phyloP scores from a whole-genome alignment of 2,113 vertebrate genomes.

The Microcebus griseorufus region DNA sequence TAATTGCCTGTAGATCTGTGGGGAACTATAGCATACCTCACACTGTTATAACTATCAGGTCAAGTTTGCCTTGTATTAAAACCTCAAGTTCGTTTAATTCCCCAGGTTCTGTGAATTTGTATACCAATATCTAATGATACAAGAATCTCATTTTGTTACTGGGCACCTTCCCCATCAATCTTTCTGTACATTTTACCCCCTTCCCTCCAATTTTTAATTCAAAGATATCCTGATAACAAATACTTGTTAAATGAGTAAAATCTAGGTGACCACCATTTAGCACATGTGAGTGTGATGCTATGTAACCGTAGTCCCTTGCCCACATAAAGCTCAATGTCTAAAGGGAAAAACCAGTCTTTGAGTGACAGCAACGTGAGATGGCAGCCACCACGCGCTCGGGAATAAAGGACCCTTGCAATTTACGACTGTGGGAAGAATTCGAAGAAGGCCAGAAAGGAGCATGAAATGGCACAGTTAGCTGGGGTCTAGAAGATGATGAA shows the following conservation, averaged over 20 bases:
- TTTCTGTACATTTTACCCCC: neutral
- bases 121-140: neutral
- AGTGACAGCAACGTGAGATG: too few relatives aligned
- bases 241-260: neutral
- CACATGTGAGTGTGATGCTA: neutral
- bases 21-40: neutral
- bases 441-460: too few relatives aligned
- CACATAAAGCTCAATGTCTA: neutral
- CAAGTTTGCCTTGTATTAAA: neutral
- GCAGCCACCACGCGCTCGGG: too few relatives aligned
- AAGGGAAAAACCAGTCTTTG: neutral
- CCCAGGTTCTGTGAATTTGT: neutral
- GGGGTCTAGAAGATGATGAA: too few relatives aligned
- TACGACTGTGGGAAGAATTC: too few relatives aligned
- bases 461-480: too few relatives aligned
- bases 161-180: neutral
- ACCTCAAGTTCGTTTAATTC: slow-evolving; percentile 8
- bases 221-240: neutral
- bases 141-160: neutral
- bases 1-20: neutral
- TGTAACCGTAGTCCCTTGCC: neutral
- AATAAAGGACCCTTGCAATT: too few relatives aligned
- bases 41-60: neutral
- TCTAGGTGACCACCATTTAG: neutral
- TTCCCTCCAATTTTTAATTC: slow-evolving; percentile 13